Evolutionary conservation across 2,888 invertebrate genomes (phyloP), one percentile per base, ranked within the genome.

Genomic region (Rhagonycha fulva): DNA sequence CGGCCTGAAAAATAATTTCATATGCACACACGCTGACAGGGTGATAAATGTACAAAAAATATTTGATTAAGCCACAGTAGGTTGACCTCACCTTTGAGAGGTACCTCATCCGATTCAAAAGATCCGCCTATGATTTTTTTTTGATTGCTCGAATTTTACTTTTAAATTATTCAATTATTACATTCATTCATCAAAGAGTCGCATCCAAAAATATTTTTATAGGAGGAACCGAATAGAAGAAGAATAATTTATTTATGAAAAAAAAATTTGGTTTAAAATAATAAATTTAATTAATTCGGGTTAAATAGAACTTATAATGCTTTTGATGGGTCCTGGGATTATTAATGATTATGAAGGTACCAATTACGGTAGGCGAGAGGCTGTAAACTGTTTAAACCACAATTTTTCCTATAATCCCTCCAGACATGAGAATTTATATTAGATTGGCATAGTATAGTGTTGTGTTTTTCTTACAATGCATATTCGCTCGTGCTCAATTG

Each of bases 401-500:
- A 62, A 60, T 74, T 69, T 70, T 68, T 68, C 12, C 14, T 62
- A 19, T 30, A 66, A 71, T 71, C 71, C 71, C 66, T 26, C 68
- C 28, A 76, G 70, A 73, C 76, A 71, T 73, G 62, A 62, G 70
- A 74, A 73, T 74, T 76, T 73, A 66, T 70, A 74, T 74, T 75
- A 71, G 74, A 74, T 67, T 68, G 74, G 62, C 66, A 72, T 70
- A 30, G 66, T 73, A n/a, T n/a, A 47, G 26, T 68, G 67, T 73
- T 73, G 62, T 72, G 61, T 76, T 79, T 78, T 75, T 79, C 26
- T 76, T 77, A 81, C 81, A 81, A 81, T 78, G 76, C 78, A 79
- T 60, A 68, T 74, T 78, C 78, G 82, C 82, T 82, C 82, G 82
- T 82, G 82, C 82, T 76, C 80, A 76, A 81, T 82, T 81, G 81